Evolutionary conservation across 2,797 vertebrate species (phyloP), one percentile per base, ranked within the genome.

Genomic region (Trachurus trachurus): DNA sequence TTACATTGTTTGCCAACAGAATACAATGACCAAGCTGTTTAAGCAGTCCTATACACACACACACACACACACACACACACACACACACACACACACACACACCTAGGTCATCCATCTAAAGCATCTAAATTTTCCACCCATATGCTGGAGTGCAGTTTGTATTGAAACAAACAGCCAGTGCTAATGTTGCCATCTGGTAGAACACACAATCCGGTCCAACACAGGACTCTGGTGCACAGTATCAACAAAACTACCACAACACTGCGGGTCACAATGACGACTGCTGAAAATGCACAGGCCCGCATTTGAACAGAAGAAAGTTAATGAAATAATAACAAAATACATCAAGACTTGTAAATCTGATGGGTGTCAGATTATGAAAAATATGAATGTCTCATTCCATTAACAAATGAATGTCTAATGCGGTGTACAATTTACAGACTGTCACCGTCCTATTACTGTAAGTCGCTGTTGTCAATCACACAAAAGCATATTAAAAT

Each of bases 131-230:
- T 60, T 66, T n/a, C 60, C 13, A 6, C 10, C 70, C 60, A 53
- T 83, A 78, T 86, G 76, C 56, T 62, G 49, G 21, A 82, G 57
- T 69, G 10, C 19, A 82, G 71, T 66, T 71, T 53, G 31, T 66
- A 74, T 81, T 66, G 50, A 87, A 87, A 84, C 50, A 74, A 88
- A 81, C 58, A 74, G 67, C 60, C 62, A 65, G 12, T 74, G 69
- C n/a, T 81, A 70, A 74, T 78, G 21, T 70, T 75, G 19, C 70
- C 86, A 77, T 70, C 82, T 85, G 75, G 45, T 60, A 21, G 40
- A 57, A 64, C 50, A 78, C 31, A 62, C 65, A 69, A 54, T 31
- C 67, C 12, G 1, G 44, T 65, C 58, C 47, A 82, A 69, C n/a
- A 64, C 17, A 68, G 0, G 1, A 68, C 65, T 71, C 21, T 37